Percentiles rank a stretch among this genome's conserved stretches.
These are phyloP conservation scores for Monodelphis domestica DNA, from an alignment of 2,797 vertebrate species.

Conservation along the genomic window DNA sequence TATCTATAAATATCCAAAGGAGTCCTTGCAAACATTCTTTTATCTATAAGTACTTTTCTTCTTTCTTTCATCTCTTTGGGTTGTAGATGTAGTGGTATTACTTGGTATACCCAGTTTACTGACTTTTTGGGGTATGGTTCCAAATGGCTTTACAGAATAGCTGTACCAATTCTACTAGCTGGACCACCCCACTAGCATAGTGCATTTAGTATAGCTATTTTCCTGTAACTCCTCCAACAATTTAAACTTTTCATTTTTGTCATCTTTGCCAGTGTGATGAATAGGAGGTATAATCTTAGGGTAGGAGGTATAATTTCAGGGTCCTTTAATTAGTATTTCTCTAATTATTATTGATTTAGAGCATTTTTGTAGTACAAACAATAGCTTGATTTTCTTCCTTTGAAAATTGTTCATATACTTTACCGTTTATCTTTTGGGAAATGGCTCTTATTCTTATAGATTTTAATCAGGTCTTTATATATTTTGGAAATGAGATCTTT, in stretches of 20 bases:
- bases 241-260: not conserved
- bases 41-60: not conserved
- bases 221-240: not conserved
- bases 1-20: not conserved
- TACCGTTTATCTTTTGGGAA: not conserved
- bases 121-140: not conserved
- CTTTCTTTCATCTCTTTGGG: not conserved
- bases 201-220: not conserved
- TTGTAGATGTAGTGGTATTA: not conserved
- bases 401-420: not conserved
- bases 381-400: not conserved
- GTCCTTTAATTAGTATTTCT: not conserved
- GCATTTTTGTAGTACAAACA: not conserved
- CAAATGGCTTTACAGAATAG: not conserved
- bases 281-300: not conserved
- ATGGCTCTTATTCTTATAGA: not conserved
- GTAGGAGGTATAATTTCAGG: not conserved
- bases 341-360: not conserved
- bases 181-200: not conserved
- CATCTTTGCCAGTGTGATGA: not conserved
- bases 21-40: not conserved
- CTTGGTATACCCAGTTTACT: not conserved
- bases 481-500: not conserved
- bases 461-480: not conserved
- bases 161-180: not conserved